These are phyloP conservation scores for Tupaia tana DNA, from an alignment of 2,113 vertebrate species.

Conservation along the genomic window DNA sequence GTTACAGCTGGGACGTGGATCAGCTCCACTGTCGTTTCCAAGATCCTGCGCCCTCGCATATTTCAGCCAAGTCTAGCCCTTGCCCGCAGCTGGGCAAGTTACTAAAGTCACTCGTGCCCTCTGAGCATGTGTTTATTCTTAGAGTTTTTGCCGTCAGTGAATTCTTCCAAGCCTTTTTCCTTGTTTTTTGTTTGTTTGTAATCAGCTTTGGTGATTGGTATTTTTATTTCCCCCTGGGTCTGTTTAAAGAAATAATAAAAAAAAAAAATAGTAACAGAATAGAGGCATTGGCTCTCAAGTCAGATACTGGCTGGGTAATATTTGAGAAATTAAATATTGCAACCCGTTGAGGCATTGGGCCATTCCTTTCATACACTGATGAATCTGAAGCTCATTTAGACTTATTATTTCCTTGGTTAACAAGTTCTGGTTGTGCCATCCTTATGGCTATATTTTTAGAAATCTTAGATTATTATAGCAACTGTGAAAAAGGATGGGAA, in stretches of 20 bases:
- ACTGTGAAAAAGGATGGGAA: slow-evolving; percentile 79
- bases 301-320: neutral
- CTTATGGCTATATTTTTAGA: slow-evolving; percentile 85
- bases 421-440: slow-evolving; percentile 73
- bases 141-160: neutral
- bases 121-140: slow-evolving; percentile 19
- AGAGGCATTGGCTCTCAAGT: slow-evolving; percentile 27
- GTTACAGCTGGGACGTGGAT: neutral
- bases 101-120: neutral
- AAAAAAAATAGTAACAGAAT: neutral
- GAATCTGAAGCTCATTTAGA: slow-evolving; percentile 76
- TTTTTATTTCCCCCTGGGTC: neutral
- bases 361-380: slow-evolving; percentile 77
- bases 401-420: slow-evolving; percentile 84
- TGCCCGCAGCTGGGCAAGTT: too few species aligned
- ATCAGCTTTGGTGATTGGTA: neutral
- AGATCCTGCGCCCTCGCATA: neutral
- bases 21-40: neutral
- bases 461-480: slow-evolving; percentile 80
- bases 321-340: slow-evolving; percentile 71
- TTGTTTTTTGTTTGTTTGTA: neutral
- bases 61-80: neutral
- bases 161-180: neutral
- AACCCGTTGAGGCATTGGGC: slow-evolving; percentile 68
- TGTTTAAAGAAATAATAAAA: slow-evolving; percentile 8